These are phyloP conservation scores for Semaprochilodus insignis DNA, from an alignment of 2,797 vertebrate species.

Conservation along the genomic window DNA sequence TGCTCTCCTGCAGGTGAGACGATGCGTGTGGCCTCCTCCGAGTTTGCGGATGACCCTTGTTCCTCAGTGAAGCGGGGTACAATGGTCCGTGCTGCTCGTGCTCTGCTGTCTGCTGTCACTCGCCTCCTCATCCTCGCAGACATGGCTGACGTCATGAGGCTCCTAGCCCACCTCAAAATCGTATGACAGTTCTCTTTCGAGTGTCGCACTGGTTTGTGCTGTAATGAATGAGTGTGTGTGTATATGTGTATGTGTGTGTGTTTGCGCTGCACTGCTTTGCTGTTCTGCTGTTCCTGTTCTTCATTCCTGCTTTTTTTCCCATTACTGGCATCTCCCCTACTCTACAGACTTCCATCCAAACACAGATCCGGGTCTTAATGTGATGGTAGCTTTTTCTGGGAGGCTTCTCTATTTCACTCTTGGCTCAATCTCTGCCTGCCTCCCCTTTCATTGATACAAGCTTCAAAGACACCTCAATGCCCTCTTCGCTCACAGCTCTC, in stretches of 20 bases:
- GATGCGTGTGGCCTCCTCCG: conserved; percentile 93
- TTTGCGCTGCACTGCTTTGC: no score
- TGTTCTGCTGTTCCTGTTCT: no score
- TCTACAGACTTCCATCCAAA: neutral
- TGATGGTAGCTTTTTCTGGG: neutral
- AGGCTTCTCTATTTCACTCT: neutral
- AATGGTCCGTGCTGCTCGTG: conserved; percentile 95
- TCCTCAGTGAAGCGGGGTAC: conserved; percentile 97
- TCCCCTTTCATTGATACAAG: neutral
- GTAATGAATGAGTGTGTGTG: no score
- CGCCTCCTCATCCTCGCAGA: conserved; percentile 97
- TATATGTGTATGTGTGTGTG: no score
- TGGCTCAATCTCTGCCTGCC: neutral
- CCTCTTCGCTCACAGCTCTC: neutral
- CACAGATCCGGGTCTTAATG: neutral
- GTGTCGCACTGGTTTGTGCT: neutral
- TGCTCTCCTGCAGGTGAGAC: conserved; percentile 84
- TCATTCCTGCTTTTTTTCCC: no score
- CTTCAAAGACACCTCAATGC: conserved; percentile 2
- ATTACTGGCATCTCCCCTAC: no score
- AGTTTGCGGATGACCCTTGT: conserved; percentile 96
- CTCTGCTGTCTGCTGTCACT: conserved; percentile 94
- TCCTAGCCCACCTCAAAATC: conserved; percentile 95
- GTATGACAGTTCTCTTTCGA: conserved; percentile 73
- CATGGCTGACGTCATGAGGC: conserved; percentile 99